A percentile compares a stretch with the other conserved stretches of the same genome.
Conservation (phyloP, 2,797 vertebrate genomes). For the Coracias cyanogaster region DNA sequence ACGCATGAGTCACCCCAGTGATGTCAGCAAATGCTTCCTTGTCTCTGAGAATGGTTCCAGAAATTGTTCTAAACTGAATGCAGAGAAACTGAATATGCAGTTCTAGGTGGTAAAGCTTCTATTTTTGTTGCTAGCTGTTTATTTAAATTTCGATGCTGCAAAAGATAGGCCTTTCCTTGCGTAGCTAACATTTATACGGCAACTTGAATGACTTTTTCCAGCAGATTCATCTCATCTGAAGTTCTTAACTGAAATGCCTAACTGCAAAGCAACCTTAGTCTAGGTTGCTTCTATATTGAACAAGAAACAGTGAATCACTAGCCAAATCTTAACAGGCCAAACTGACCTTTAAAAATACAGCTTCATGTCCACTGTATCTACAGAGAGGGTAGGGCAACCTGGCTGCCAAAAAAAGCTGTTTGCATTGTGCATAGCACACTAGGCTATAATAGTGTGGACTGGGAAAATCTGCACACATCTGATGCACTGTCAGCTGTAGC, state of each 20-base stretch:
- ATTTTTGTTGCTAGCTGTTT: not conserved
- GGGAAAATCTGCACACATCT: not conserved
- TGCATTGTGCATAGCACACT: not conserved
- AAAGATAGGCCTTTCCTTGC: not conserved
- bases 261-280: not conserved
- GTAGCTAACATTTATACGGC: not conserved
- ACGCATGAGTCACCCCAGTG: not conserved
- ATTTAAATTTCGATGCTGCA: not conserved
- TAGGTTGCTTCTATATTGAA: not conserved
- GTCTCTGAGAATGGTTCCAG: not conserved
- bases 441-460: not conserved
- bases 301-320: not conserved
- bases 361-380: not conserved
- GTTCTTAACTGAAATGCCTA: not conserved
- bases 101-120: not conserved
- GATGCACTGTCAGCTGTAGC: not conserved
- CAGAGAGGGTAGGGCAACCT: not conserved
- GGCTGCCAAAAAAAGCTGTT: not conserved
- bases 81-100: not conserved
- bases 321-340: not conserved
- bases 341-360: not conserved
- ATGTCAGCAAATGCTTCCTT: not conserved
- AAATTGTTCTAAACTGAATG: not conserved
- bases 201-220: not conserved
- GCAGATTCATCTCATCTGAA: not conserved